phyloP scores from a whole-genome alignment of 2,888 invertebrate genomes.

The Papilio elwesi region DNA sequence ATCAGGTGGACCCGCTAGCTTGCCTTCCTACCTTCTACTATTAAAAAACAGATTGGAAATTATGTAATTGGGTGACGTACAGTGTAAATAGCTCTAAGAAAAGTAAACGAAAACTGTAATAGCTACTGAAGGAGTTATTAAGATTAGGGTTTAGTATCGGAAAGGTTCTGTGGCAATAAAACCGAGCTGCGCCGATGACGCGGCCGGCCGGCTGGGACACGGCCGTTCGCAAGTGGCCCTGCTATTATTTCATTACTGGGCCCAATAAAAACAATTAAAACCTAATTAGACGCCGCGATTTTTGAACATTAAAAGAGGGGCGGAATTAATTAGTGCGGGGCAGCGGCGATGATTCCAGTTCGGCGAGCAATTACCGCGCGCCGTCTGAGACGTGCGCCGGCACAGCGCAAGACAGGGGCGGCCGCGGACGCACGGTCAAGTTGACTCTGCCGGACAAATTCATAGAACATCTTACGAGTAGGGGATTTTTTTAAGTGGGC shows the following conservation, averaged over 20 bases:
- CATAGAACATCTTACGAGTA: too few relatives aligned
- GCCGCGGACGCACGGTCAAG: too few relatives aligned
- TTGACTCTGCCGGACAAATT: too few relatives aligned
- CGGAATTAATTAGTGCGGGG: slow-evolving; percentile 81
- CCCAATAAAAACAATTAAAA: slow-evolving; percentile 83
- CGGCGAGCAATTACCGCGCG: slow-evolving; percentile 74
- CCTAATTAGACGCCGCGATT: slow-evolving; percentile 83
- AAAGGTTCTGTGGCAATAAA: slow-evolving; percentile 58
- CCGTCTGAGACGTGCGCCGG: slow-evolving; percentile 44
- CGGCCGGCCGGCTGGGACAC: slow-evolving; percentile 24
- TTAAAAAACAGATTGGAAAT: not conserved
- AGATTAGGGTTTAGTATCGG: slow-evolving; percentile 45
- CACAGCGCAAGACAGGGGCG: not conserved
- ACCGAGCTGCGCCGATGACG: slow-evolving; percentile 51
- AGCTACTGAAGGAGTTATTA: slow-evolving; percentile 6
- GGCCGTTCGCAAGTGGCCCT: slow-evolving; percentile 52
- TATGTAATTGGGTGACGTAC: not conserved
- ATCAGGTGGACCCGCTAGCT: too few relatives aligned
- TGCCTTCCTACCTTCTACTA: too few relatives aligned
- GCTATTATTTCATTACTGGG: slow-evolving; percentile 76
- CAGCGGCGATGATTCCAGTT: slow-evolving; percentile 78
- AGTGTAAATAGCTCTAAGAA: not conserved
- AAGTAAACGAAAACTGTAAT: too few relatives aligned
- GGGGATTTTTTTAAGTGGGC: too few relatives aligned
- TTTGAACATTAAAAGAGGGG: slow-evolving; percentile 83